Percentiles rank a stretch among this genome's conserved stretches.
Conservation (phyloP, 2,888 invertebrate genomes). For the Drosophila yooni region DNA sequence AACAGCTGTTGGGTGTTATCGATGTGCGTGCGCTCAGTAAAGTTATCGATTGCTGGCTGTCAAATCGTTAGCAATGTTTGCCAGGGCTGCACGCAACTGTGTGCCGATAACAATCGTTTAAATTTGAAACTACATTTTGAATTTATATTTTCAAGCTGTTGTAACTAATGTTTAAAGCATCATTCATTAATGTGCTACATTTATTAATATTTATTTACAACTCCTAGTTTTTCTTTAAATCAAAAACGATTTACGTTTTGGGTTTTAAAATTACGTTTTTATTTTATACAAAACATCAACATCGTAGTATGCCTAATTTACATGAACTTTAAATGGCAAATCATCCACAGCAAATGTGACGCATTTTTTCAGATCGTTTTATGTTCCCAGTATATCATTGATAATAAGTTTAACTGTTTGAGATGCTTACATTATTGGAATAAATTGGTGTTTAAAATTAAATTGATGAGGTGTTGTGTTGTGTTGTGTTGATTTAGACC, state of each 20-base stretch:
- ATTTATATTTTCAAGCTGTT: too few relatives aligned
- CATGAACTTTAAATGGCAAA: constrained; percentile 55
- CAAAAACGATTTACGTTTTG: not conserved
- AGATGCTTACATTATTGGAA: constrained; percentile 60
- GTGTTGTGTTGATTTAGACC: constrained; percentile 86
- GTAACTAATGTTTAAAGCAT: not conserved
- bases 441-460: constrained; percentile 39
- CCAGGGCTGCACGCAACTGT: constrained; percentile 6
- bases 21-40: constrained; percentile 8
- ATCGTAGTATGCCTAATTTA: constrained; percentile 51
- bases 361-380: constrained; percentile 28
- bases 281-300: constrained; percentile 68
- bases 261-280: constrained; percentile 47
- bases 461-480: constrained; percentile 36
- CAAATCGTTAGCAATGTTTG: not conserved
- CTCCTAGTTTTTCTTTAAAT: not conserved
- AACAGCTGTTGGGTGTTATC: constrained; percentile 55
- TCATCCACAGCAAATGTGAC: constrained; percentile 32
- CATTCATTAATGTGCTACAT: not conserved
- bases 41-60: constrained; percentile 23
- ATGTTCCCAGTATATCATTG: constrained; percentile 25
- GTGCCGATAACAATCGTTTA: not conserved
- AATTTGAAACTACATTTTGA: not conserved
- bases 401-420: constrained; percentile 46
- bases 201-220: not conserved